Conservation (phyloP, 2,113 vertebrate genomes). For the Potamarius usumacintae region DNA sequence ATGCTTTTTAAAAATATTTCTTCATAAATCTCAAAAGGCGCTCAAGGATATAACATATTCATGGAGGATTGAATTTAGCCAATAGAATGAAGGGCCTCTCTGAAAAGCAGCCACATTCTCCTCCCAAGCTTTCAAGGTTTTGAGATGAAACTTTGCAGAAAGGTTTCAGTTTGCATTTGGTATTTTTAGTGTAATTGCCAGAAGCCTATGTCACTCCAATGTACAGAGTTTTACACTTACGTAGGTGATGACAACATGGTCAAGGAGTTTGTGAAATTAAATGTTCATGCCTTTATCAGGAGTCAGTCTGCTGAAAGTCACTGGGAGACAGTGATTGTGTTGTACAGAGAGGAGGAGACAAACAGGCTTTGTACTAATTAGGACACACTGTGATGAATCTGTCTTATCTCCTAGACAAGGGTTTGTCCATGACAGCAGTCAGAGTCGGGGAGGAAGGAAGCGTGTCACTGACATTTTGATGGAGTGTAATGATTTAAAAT, state of each 20-base stretch:
- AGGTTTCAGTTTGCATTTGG: background rate
- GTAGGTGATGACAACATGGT: background rate
- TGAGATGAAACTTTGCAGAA: background rate
- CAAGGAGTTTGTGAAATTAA: background rate
- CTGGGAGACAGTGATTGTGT: background rate
- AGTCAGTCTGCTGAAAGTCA: background rate
- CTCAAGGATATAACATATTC: constrained; percentile 38
- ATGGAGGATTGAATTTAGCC: constrained; percentile 19
- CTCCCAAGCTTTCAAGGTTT: background rate
- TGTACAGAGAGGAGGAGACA: background rate
- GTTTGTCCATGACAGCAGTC: background rate
- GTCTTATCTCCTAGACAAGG: constrained; percentile 24
- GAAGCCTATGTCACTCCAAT: background rate
- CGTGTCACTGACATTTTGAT: background rate
- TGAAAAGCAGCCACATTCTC: background rate
- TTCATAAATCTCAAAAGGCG: constrained; percentile 28
- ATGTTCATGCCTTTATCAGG: background rate
- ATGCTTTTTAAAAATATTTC: background rate
- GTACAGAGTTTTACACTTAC: background rate
- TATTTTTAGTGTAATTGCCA: background rate
- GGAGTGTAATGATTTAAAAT: background rate
- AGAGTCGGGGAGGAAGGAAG: background rate
- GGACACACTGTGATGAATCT: constrained; percentile 22
- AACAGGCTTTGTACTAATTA: constrained; percentile 36
- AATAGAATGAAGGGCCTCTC: constrained; percentile 3